Evolutionary conservation across 2,113 vertebrate genomes (phyloP).

Genomic region (Junco hyemalis): DNA sequence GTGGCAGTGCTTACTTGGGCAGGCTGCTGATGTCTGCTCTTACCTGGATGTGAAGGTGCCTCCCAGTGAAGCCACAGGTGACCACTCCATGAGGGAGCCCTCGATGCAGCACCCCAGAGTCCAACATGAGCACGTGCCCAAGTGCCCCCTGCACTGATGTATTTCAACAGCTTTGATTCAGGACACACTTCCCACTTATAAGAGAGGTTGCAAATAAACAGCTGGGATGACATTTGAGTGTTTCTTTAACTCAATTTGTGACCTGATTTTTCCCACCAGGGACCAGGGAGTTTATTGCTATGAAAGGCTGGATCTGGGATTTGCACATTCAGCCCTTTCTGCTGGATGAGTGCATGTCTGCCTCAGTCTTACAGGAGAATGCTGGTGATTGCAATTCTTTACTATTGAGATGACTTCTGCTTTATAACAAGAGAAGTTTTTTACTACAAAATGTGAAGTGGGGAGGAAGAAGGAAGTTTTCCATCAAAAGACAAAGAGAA

Average conservation of each 20-base stretch:
- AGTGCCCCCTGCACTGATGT: neutral
- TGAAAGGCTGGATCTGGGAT: neutral
- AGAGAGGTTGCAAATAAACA: neutral
- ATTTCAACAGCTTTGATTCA: neutral
- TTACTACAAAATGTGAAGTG: neutral
- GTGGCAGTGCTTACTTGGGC: neutral
- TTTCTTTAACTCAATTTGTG: neutral
- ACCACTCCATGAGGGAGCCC: accelerated
- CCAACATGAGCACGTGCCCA: accelerated
- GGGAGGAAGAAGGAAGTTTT: constrained; percentile 4
- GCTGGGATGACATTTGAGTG: neutral
- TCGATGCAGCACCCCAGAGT: accelerated
- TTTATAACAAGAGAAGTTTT: neutral
- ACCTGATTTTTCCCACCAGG: neutral
- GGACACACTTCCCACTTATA: neutral
- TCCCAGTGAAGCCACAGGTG: neutral
- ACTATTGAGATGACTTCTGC: constrained; percentile 9
- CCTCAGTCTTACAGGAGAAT: neutral
- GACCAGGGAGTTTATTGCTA: neutral
- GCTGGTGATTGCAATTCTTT: constrained; percentile 3
- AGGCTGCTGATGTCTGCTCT: neutral
- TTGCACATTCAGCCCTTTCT: neutral
- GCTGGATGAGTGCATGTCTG: neutral
- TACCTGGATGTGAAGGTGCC: neutral
- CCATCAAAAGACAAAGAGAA: constrained; percentile 37